Evolutionary conservation across 2,888 invertebrate genomes (phyloP).

Genomic region (Ligdia adustata): DNA sequence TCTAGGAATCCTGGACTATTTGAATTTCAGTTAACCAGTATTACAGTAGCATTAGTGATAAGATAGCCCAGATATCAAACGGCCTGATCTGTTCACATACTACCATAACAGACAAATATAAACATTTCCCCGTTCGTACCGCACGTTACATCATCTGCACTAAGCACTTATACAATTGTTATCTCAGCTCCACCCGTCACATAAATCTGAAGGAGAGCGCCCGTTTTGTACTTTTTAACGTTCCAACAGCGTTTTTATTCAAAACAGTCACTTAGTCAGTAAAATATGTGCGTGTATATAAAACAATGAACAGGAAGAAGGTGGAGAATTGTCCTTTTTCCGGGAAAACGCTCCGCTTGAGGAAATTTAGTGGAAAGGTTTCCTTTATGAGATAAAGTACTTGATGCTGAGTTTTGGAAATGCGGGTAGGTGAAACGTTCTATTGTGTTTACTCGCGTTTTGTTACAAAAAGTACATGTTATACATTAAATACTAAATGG

Average conservation of each 20-base stretch:
- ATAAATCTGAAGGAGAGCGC: constrained; percentile 60
- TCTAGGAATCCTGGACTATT: too few species aligned
- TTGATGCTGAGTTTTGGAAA: too few species aligned
- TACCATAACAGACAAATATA: too few species aligned
- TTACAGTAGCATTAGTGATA: too few species aligned
- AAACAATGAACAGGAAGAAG: constrained; percentile 75
- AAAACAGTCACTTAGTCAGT: constrained; percentile 81
- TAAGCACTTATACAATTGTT: constrained; percentile 10
- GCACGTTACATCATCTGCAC: constrained; percentile 2
- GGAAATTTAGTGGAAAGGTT: constrained; percentile 14
- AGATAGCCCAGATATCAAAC: too few species aligned
- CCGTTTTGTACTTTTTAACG: constrained; percentile 76
- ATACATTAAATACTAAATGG: too few species aligned
- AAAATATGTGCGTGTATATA: constrained; percentile 76
- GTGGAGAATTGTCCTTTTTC: constrained; percentile 65
- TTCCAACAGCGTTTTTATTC: constrained; percentile 79
- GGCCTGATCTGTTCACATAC: too few species aligned
- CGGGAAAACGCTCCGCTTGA: constrained; percentile 52
- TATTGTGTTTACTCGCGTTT: not conserved
- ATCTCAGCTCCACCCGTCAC: constrained; percentile 24
- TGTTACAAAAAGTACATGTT: too few species aligned
- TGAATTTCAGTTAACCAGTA: too few species aligned
- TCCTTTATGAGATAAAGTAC: constrained; percentile 7
- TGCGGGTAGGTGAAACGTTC: not conserved
- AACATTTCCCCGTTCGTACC: not conserved